These are phyloP conservation scores for Psittacara wagleri DNA, from an alignment of 2,113 vertebrate genomes.

Conservation along the genomic window DNA sequence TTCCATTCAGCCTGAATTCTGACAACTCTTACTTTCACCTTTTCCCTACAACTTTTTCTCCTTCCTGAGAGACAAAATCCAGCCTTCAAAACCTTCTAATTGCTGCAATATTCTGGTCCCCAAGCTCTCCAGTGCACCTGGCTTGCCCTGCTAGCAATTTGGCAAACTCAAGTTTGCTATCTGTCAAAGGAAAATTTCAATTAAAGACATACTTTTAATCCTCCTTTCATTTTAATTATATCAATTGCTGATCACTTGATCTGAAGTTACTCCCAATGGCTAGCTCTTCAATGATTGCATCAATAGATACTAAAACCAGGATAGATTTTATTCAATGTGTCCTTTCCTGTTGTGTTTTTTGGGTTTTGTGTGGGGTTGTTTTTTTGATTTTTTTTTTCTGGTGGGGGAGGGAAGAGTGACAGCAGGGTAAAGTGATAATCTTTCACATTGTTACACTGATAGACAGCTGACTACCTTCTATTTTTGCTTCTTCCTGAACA, in stretches of 20 bases:
- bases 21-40: background rate
- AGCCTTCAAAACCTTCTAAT: background rate
- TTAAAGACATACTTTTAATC: background rate
- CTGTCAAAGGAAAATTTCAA: background rate
- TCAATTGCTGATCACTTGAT: background rate
- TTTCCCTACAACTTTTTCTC: background rate
- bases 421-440: background rate
- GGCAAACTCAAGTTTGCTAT: background rate
- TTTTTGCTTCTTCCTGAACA: background rate
- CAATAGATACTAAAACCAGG: background rate
- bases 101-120: background rate
- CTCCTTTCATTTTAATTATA: background rate
- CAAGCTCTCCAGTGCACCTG: background rate
- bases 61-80: background rate
- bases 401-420: background rate
- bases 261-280: background rate
- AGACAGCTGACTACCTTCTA: background rate
- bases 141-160: background rate
- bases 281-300: background rate
- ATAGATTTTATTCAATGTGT: background rate
- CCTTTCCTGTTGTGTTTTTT: background rate
- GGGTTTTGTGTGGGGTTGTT: background rate
- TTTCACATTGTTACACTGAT: background rate
- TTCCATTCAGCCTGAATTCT: background rate
- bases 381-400: accelerated